A percentile compares a stretch with the other conserved stretches of the same genome.
Conservation (phyloP, 1,140 invertebrate species). For the Papilio polytes region DNA sequence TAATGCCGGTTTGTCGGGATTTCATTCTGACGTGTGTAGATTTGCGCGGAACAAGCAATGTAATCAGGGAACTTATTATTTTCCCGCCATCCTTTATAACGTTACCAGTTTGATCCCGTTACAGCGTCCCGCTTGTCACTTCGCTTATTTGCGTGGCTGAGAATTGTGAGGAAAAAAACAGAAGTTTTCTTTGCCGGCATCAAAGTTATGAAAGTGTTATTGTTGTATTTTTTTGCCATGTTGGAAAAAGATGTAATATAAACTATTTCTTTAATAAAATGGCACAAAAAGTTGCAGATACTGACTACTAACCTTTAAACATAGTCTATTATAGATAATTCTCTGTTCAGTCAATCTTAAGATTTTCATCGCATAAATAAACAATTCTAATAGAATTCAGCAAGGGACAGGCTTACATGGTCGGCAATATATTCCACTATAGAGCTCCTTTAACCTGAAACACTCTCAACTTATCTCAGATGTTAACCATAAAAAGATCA, state of each 20-base stretch:
- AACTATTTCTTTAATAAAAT: not conserved
- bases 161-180: conserved; percentile 1
- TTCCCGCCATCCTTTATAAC: conserved; percentile 4
- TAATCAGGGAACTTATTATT: conserved; percentile 54
- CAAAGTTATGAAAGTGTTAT: not conserved
- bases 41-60: conserved; percentile 47
- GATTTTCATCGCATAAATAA: conserved; percentile 50
- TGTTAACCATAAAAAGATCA: conserved; percentile 60
- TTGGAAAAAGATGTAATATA: too few species aligned
- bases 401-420: conserved; percentile 47
- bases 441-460: conserved; percentile 73
- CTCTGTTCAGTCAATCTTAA: not conserved
- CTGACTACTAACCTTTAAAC: not conserved
- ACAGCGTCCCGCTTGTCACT: conserved; percentile 22
- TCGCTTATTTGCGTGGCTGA: conserved; percentile 6
- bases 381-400: conserved; percentile 57
- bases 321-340: not conserved
- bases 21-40: conserved; percentile 48
- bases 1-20: conserved; percentile 43
- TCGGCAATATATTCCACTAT: conserved; percentile 61
- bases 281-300: not conserved
- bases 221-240: not conserved
- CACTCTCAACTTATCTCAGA: conserved; percentile 69
- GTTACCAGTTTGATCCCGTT: conserved; percentile 32
- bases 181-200: not conserved